Evolutionary conservation across 1,140 invertebrate genomes (phyloP).

Genomic region (Drosophila kepulauana): DNA sequence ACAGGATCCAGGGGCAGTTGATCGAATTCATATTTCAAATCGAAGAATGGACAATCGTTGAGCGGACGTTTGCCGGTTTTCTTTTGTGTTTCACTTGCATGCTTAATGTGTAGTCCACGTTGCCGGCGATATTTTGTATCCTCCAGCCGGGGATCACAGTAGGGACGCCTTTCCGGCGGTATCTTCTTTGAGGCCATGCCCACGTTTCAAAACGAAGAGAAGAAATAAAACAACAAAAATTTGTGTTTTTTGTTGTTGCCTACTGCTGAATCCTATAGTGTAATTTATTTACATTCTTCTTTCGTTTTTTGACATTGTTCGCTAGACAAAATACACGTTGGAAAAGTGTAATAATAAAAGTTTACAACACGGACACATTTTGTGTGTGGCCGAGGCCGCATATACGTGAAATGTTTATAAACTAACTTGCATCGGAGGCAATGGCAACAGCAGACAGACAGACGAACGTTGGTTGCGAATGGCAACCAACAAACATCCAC

Average conservation of each 20-base stretch:
- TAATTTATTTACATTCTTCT: no score
- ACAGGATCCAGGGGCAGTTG: conserved; percentile 78
- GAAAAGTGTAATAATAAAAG: conserved; percentile 73
- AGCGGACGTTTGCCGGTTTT: conserved; percentile 63
- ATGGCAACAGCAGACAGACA: conserved; percentile 32
- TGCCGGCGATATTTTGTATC: conserved; percentile 45
- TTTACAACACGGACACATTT: conserved; percentile 63
- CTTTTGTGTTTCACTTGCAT: conserved; percentile 17
- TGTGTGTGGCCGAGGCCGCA: conserved; percentile 53
- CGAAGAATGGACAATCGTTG: conserved; percentile 80
- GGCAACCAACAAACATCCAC: conserved; percentile 49
- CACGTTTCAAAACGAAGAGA: conserved; percentile 17
- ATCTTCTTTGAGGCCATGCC: conserved; percentile 53
- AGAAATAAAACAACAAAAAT: conserved; percentile 54
- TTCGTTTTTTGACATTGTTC: conserved; percentile 61
- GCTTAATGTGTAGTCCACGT: conserved; percentile 34
- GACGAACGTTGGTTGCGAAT: conserved; percentile 28
- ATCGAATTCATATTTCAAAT: conserved; percentile 71
- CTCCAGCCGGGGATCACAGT: conserved; percentile 62
- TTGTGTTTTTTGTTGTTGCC: conserved; percentile 50
- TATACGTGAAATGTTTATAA: conserved; percentile 83
- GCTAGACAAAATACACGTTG: conserved; percentile 39
- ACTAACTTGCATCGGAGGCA: conserved; percentile 70
- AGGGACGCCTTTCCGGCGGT: conserved; percentile 65
- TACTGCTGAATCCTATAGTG: conserved; percentile 41